Conservation (phyloP, 2,888 invertebrate genomes). For the Listrodromus nycthemerus region DNA sequence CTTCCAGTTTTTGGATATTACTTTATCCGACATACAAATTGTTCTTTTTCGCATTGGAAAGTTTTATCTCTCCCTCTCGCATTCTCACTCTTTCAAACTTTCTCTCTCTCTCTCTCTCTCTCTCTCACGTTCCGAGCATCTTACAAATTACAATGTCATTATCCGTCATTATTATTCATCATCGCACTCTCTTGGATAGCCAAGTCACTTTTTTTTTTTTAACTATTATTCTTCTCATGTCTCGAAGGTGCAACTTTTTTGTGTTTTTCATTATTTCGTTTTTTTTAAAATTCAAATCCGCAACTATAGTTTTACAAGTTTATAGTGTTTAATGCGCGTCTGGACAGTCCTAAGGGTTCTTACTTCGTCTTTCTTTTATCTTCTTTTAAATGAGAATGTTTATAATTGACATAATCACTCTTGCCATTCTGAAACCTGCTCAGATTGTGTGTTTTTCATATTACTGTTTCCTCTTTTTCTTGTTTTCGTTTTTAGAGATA, state of each 20-base stretch:
- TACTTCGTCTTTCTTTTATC: conserved; percentile 49
- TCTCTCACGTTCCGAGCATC: conserved; percentile 64
- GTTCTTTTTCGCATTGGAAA: conserved; percentile 65
- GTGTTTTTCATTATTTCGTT: conserved; percentile 20
- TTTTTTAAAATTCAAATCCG: conserved; percentile 42
- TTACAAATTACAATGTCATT: conserved; percentile 67
- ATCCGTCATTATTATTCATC: conserved; percentile 65
- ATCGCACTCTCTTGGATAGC: conserved; percentile 60
- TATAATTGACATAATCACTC: conserved; percentile 81
- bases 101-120: conserved; percentile 58
- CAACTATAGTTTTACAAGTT: conserved; percentile 63
- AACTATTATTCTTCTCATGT: conserved; percentile 21
- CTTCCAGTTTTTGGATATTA: conserved; percentile 67
- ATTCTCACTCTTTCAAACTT: conserved; percentile 61
- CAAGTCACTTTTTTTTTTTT: conserved; percentile 46
- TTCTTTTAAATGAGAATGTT: conserved; percentile 73
- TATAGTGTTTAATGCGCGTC: conserved; percentile 66
- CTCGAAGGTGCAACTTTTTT: conserved; percentile 52
- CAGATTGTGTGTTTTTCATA: conserved; percentile 74
- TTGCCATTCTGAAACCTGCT: conserved; percentile 82
- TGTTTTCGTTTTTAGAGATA: conserved; percentile 73
- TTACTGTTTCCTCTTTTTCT: conserved; percentile 60
- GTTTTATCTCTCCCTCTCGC: conserved; percentile 64
- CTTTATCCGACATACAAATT: conserved; percentile 67
- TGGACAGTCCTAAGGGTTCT: conserved; percentile 67